Evolutionary conservation across 1,140 invertebrate genomes (phyloP).

Genomic region (Apis florea): DNA sequence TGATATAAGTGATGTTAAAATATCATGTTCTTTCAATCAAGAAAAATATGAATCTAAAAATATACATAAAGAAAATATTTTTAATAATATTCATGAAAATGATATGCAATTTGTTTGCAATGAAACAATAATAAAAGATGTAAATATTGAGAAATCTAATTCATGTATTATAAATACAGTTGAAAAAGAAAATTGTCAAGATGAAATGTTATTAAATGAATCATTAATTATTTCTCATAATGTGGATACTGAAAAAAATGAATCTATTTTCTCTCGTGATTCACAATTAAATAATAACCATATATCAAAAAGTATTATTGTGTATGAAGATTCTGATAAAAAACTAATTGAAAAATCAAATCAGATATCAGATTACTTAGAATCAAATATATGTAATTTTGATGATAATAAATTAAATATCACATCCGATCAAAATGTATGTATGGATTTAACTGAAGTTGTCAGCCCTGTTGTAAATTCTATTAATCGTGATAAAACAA

Average conservation of each 20-base stretch:
- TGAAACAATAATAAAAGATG: not conserved
- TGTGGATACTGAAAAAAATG: not conserved
- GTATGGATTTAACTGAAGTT: constrained; percentile 41
- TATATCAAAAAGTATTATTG: not conserved
- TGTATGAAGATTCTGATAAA: constrained; percentile 15
- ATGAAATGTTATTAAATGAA: not conserved
- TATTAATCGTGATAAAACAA: not conserved
- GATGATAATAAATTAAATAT: constrained; percentile 4
- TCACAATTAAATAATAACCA: not conserved
- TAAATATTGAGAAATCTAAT: not conserved
- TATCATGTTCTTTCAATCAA: constrained; percentile 1
- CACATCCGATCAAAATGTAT: constrained; percentile 10
- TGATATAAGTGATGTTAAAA: constrained; percentile 57
- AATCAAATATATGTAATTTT: constrained; percentile 11
- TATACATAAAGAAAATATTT: not conserved
- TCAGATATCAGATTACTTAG: too few species aligned
- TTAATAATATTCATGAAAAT: not conserved
- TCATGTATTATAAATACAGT: not conserved
- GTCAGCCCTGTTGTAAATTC: not conserved
- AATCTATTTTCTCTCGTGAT: not conserved
- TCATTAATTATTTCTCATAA: not conserved
- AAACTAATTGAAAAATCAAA: not conserved
- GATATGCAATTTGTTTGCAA: not conserved
- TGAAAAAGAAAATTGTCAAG: not conserved
- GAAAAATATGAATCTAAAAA: constrained; percentile 6